Evolutionary conservation across 37 sponge, comb jelly and placozoan species (phyloP), one percentile per base, ranked within the genome.

Genomic region (Eunapius fragilis): DNA sequence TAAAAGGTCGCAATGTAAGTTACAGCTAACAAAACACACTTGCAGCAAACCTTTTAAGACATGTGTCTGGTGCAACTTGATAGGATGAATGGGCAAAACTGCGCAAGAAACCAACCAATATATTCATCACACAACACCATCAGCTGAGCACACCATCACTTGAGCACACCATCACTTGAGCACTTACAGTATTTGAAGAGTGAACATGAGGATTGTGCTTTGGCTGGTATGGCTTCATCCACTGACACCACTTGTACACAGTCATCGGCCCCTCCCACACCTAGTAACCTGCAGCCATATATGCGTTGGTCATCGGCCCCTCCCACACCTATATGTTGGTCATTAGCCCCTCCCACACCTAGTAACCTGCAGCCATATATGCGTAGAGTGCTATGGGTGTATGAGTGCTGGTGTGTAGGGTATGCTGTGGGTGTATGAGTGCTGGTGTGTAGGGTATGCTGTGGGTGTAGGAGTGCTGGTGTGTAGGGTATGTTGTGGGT

Each of bases 131-230:
- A 58, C 58, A n/a, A 58, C 14, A 58, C 22, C 58, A 10, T 25
- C 48, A 10, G 14, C 6, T 33, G 28, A 10, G 0, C 22, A 79
- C 87, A 58, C 22, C 58, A 10, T 25, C 48, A 10, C 5, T 27
- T n/a, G n/a, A 45, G 4, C 9, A 58, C 14, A 58, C 22, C 58
- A 10, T 25, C 48, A 10, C 5, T 27, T 33, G 28, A 10, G 0
- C 22, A 79, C 87, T 87, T 45, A 88, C 88, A 82, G 70, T 88
- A 88, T 27, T 81, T 75, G 48, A 88, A 58, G 38, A 88, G 33
- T 77, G 87, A 78, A 22, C 31, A 67, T 32, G 25, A 73, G 2
- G 74, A 30, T 9, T 86, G 36, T 25, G 33, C 2, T 34, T n/a
- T 30, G 19, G 12, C 68, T 34, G 67, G 0, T 70, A 78, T 28